Percentiles rank a stretch among this genome's conserved stretches.
Evolutionary conservation across 2,797 vertebrate genomes (phyloP).

Genomic region (Muscicapa comitata): DNA sequence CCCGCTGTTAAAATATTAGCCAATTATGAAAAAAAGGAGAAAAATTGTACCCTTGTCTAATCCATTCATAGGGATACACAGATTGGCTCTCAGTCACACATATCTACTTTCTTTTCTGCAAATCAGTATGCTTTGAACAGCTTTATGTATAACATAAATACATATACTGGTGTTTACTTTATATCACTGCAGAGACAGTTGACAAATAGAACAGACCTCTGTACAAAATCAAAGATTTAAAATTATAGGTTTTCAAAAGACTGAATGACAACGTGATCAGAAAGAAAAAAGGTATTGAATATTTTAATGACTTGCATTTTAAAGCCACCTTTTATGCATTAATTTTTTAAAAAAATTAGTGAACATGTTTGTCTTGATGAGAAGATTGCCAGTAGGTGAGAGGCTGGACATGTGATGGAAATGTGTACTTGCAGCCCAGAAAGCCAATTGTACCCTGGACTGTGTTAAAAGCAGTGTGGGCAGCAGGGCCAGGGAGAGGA

Average conservation of each 20-base stretch:
- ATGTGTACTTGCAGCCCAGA: not conserved
- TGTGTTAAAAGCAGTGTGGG: rapidly evolving
- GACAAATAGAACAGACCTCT: not conserved
- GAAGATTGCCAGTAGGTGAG: not conserved
- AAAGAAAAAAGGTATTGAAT: not conserved
- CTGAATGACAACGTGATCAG: not conserved
- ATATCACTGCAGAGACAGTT: not conserved
- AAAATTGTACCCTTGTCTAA: not conserved
- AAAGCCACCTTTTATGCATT: not conserved
- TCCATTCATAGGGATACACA: not conserved
- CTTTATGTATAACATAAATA: not conserved
- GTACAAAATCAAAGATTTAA: not conserved
- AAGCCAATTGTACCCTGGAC: rapidly evolving
- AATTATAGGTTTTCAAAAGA: not conserved
- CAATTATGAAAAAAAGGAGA: not conserved
- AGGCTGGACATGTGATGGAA: not conserved
- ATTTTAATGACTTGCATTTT: not conserved
- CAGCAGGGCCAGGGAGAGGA: rapidly evolving
- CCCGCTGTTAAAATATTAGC: not conserved
- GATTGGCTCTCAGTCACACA: not conserved
- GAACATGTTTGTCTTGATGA: not conserved
- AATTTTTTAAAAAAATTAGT: not conserved
- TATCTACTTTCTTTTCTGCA: not conserved
- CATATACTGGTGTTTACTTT: not conserved
- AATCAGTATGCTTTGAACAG: not conserved